Base-by-base conservation (phyloP, 2,113 vertebrate genomes). In the Coracopsis vasa region DNA sequence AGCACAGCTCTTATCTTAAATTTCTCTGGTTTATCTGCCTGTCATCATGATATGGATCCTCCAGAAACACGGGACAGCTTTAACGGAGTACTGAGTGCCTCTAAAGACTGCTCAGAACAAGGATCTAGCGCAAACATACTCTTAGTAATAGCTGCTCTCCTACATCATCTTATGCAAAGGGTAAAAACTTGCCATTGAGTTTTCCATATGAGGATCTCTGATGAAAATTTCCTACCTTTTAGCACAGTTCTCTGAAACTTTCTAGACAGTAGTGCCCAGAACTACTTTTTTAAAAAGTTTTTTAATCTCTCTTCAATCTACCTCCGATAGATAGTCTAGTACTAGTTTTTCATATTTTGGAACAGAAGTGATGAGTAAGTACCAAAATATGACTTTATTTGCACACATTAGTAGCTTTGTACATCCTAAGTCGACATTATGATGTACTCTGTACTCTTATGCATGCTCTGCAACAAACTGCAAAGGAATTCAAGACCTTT, bases 281-380 rank as follows among this genome's bases (percentile, higher is more conserved):
- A 28, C 5, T 37, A 21, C 4, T 31, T 70, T 74, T 54, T 64
- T 45, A 0, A 0, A 9, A 78, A 48, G 4, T 15, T 60, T 64
- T 86, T 88, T 45, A 31, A 1, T 54, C 11, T 64, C 31, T 53
- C 11, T 35, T 60, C 31, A 67, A 41, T 25, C 5, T 58, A 41
- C 0, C 0, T 47, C 3, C 7, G 16, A 28, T 45, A 1, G 0
- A 7, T 62, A 79, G 37, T 69, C 42, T 39, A 39, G 12, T 35
- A 18, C 8, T 27, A 47, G 6, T 6, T 64, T 88, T 62, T 74
- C 5, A 1, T 62, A 35, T 16, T 37, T 69, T 37, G 13, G 37
- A 92, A 27, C 19, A 61, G 33, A 65, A 56, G 5, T 51, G 9
- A 73, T 56, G 13, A 9, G 4, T 39, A 72, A 47, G 4, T 54